Conservation (phyloP, 2,113 vertebrate genomes). For the Emberiza fucata region DNA sequence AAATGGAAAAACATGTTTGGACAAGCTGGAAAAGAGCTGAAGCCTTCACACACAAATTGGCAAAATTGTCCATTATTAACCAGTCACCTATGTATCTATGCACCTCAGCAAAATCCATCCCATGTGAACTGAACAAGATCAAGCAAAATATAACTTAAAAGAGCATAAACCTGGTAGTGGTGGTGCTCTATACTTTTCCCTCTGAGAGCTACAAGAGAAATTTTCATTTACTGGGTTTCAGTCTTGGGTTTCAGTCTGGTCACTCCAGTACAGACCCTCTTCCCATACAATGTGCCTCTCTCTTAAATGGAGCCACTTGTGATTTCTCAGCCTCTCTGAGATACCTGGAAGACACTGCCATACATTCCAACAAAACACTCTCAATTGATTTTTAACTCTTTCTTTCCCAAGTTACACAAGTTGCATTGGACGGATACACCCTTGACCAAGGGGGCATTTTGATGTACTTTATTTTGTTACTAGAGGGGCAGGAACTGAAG, state of each 20-base stretch:
- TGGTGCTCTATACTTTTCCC: background rate
- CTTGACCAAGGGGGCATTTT: background rate
- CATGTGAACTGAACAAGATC: background rate
- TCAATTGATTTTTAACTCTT: background rate
- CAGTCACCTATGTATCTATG: background rate
- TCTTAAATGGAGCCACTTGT: background rate
- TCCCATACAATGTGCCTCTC: background rate
- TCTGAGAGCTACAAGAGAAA: background rate
- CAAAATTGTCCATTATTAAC: background rate
- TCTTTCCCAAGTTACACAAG: background rate
- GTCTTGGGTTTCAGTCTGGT: background rate
- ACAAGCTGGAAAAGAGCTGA: background rate
- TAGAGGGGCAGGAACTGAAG: background rate
- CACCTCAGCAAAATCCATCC: background rate
- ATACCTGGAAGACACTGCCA: background rate
- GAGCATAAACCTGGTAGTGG: background rate
- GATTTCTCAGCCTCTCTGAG: background rate
- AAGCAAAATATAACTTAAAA: background rate
- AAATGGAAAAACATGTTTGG: background rate
- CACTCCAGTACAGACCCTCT: background rate
- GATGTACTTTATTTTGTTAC: background rate
- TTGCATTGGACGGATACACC: rapidly evolving
- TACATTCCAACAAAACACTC: background rate
- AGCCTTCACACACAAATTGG: background rate
- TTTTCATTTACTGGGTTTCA: background rate